Evolutionary conservation across 2,888 invertebrate species (phyloP).

Genomic region (Chloroclystis v-ata): DNA sequence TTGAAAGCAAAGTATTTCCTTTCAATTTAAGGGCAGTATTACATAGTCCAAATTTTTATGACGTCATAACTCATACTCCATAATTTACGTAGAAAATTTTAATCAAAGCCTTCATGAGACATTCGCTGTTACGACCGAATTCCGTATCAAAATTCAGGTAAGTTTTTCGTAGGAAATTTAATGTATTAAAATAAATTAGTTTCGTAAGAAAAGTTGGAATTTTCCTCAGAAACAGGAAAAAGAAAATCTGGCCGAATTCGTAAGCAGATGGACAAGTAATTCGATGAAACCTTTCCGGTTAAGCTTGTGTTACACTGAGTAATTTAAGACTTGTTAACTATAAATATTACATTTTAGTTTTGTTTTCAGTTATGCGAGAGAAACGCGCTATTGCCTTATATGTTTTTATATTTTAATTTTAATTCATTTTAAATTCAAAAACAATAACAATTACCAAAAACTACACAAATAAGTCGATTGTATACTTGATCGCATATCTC

Average conservation of each 20-base stretch:
- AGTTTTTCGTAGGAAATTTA: slow-evolving; percentile 10
- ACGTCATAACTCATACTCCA: slow-evolving; percentile 9
- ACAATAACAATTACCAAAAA: background rate
- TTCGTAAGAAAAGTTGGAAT: slow-evolving; percentile 13
- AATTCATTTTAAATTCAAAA: background rate
- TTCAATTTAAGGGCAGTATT: background rate
- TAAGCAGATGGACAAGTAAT: slow-evolving; percentile 22
- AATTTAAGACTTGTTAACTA: too few relatives aligned
- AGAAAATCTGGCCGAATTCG: slow-evolving; percentile 13
- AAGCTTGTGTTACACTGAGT: slow-evolving; percentile 14
- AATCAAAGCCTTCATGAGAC: slow-evolving; percentile 19
- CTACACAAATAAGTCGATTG: too few relatives aligned
- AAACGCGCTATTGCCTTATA: too few relatives aligned
- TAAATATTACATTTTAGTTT: too few relatives aligned
- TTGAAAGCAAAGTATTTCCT: background rate
- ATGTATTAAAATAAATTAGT: slow-evolving; percentile 25
- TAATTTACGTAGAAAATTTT: slow-evolving; percentile 16
- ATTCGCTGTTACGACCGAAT: slow-evolving; percentile 9
- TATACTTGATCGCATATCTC: too few relatives aligned
- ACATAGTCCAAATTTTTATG: slow-evolving; percentile 4
- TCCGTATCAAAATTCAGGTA: slow-evolving; percentile 14
- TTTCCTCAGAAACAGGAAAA: slow-evolving; percentile 15
- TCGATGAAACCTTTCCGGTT: slow-evolving; percentile 23
- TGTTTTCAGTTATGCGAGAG: too few relatives aligned
- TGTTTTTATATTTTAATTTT: too few relatives aligned